phyloP scores from a whole-genome alignment of 2,797 vertebrate genomes.

The Benthosema pterotum region DNA sequence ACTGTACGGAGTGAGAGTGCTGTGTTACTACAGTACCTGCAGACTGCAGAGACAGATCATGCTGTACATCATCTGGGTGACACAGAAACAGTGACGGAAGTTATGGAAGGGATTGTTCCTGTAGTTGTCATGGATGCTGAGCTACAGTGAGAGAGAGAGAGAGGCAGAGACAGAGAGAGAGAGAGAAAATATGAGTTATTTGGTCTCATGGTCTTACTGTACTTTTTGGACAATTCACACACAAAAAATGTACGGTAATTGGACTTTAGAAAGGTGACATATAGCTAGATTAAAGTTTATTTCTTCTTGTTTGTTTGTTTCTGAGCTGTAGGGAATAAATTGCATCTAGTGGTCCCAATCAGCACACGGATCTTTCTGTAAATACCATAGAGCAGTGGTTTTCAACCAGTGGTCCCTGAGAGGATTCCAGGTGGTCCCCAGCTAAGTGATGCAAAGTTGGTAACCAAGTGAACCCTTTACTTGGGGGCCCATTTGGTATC shows the following conservation, averaged over 20 bases:
- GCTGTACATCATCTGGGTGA: slow-evolving; percentile 98
- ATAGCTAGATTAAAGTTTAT: too few species aligned
- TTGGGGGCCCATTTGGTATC: too few species aligned
- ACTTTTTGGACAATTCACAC: background rate
- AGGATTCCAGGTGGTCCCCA: too few species aligned
- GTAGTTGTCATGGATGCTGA: slow-evolving; percentile 94
- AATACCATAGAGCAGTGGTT: too few species aligned
- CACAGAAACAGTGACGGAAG: slow-evolving; percentile 96
- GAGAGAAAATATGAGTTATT: too few species aligned
- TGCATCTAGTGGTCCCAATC: too few species aligned
- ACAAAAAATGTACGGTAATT: background rate
- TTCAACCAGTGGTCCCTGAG: too few species aligned
- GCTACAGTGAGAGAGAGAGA: slow-evolving; percentile 64
- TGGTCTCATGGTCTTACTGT: background rate
- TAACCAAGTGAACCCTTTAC: too few species aligned
- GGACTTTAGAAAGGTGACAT: background rate
- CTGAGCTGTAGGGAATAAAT: too few species aligned
- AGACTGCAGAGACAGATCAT: slow-evolving; percentile 92
- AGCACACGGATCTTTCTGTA: too few species aligned
- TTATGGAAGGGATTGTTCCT: slow-evolving; percentile 95
- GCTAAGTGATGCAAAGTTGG: too few species aligned
- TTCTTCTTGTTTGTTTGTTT: too few species aligned
- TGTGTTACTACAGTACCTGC: slow-evolving; percentile 75
- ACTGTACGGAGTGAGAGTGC: background rate
- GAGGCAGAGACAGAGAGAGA: slow-evolving; percentile 34